Conservation (phyloP, 2,797 vertebrate genomes). For the Aulostomus chinensis region DNA sequence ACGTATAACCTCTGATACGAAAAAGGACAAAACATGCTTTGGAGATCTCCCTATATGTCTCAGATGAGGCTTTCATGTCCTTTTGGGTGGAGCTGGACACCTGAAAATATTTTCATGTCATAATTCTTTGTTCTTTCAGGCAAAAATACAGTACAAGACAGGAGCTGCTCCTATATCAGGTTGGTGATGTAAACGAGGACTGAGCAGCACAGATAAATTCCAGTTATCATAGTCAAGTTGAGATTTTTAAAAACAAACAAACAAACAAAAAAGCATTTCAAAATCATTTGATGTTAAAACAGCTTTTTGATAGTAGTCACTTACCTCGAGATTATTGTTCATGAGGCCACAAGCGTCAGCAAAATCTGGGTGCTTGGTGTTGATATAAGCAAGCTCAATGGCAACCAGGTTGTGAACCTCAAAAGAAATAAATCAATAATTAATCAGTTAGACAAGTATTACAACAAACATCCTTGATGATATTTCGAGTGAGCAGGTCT, state of each 20-base stretch:
- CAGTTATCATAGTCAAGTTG: too few relatives aligned
- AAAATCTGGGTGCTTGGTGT: constrained; percentile 98
- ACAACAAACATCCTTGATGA: neutral
- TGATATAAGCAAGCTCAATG: constrained; percentile 97
- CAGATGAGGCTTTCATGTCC: too few relatives aligned
- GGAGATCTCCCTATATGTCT: too few relatives aligned
- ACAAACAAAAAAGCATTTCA: neutral
- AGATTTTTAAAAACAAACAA: neutral
- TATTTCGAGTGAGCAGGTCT: constrained; percentile 14
- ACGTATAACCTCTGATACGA: too few relatives aligned
- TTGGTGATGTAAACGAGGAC: too few relatives aligned
- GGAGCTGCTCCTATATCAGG: too few relatives aligned
- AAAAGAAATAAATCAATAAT: constrained; percentile 2
- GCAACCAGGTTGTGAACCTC: constrained; percentile 98
- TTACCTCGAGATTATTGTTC: constrained; percentile 97
- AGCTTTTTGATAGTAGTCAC: neutral
- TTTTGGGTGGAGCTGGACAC: too few relatives aligned
- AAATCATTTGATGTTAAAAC: neutral
- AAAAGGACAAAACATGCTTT: too few relatives aligned
- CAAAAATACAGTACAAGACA: too few relatives aligned
- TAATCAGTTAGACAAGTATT: neutral
- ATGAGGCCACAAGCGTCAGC: constrained; percentile 96
- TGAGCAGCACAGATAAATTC: too few relatives aligned
- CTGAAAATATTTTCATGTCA: too few relatives aligned
- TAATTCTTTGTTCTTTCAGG: too few relatives aligned